Base-by-base conservation (phyloP, 2,113 vertebrate species). In the Sebastes fasciatus region DNA sequence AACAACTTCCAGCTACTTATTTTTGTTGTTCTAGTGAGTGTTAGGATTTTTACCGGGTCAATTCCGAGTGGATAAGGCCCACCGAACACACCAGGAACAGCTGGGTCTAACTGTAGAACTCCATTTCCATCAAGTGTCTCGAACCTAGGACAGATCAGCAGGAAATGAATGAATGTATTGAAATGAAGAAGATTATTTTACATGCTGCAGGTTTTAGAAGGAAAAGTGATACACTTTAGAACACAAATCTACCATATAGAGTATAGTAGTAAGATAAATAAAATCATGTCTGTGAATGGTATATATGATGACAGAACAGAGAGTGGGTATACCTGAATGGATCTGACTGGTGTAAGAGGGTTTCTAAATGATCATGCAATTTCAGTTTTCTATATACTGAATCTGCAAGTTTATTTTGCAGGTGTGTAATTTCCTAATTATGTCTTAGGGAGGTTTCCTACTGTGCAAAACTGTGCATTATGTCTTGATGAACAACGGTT, bases 31-130 rank as follows among this genome's bases (percentile, higher is more conserved):
- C n/a, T 5, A 26, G 34, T 66, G 46, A 34, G 40, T 17, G 48
- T 12, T 70, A 13, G 65, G 16, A 21, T 79, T 95, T 34, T 95
- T 96, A 99, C 98, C 48, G 98, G 98, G 92, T 99, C 98, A 6
- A 99, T 99, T 92, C 98, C 98, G 4, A 99, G 96, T 0, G 98
- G 98, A 90, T 99, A 99, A 0, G 98, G 97, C 5, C 98, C 98
- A 8, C 94, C 95, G 16, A 99, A 99, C 40, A 99, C 98, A 5
- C 97, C 97, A 0, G 94, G 93, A 74, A 98, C 49, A 0, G 96
- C 95, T 45, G 98, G 98, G 82, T 99, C 93, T 82, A 99, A 84
- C 94, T 99, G 98, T 2, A 99, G 95, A 55, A 97, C 92, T 9
- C 93, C 72, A 52, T 96, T 97, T 5, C 63, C 93, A 51, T 91